Evolutionary conservation across 2,888 invertebrate genomes (phyloP).

Genomic region (Stegana nigrithorax): DNA sequence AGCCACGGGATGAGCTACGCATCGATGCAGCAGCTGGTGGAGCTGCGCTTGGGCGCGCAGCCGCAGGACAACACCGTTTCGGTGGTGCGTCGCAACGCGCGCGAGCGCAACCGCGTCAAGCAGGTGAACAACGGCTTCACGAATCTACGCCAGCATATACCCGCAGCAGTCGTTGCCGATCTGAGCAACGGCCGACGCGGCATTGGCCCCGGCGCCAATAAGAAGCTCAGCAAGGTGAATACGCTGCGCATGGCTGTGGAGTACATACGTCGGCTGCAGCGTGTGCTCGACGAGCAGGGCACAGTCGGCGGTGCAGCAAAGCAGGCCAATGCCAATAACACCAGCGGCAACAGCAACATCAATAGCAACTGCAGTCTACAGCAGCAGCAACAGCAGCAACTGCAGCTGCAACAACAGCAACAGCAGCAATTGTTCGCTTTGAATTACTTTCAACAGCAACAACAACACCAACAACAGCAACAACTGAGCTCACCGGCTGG

Average conservation of each 20-base stretch:
- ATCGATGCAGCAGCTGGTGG: slow-evolving; percentile 7
- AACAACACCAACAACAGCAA: slow-evolving; percentile 38
- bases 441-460: slow-evolving; percentile 37
- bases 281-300: slow-evolving; percentile 68
- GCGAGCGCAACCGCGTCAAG: slow-evolving; percentile 94
- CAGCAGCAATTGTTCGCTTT: slow-evolving; percentile 27
- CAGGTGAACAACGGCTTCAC: slow-evolving; percentile 95
- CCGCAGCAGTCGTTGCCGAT: slow-evolving; percentile 81
- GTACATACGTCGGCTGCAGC: slow-evolving; percentile 86
- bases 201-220: slow-evolving; percentile 76
- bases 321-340: slow-evolving; percentile 52
- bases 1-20: not conserved
- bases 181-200: slow-evolving; percentile 75
- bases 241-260: slow-evolving; percentile 89
- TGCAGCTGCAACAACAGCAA: slow-evolving; percentile 24
- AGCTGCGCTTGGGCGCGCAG: slow-evolving; percentile 16
- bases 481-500: slow-evolving; percentile 49
- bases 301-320: slow-evolving; percentile 72
- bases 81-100: slow-evolving; percentile 89
- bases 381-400: slow-evolving; percentile 28
- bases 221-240: slow-evolving; percentile 90
- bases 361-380: slow-evolving; percentile 37
- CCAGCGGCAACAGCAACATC: slow-evolving; percentile 26
- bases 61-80: slow-evolving; percentile 70
- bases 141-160: slow-evolving; percentile 88